phyloP scores from a whole-genome alignment of 2,113 vertebrate species.

The Cisticola juncidis region DNA sequence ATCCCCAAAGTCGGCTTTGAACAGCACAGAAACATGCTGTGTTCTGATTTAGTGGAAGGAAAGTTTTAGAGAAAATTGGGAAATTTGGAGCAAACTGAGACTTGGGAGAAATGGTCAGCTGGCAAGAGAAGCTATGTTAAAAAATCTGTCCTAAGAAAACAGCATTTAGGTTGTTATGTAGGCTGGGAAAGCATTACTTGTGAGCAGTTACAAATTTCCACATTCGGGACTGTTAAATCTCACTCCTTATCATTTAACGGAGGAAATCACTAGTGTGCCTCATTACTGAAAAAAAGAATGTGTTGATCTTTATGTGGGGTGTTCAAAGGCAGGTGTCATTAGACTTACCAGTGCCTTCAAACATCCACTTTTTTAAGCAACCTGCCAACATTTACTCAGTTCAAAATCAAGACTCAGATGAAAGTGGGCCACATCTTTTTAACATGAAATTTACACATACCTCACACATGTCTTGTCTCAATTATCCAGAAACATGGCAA shows the following conservation, averaged over 20 bases:
- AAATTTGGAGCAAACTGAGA: constrained; percentile 5
- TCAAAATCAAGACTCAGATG: neutral
- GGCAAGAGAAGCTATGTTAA: neutral
- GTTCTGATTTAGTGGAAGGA: constrained; percentile 3
- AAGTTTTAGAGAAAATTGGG: constrained; percentile 23
- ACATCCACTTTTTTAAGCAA: neutral
- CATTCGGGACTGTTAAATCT: neutral
- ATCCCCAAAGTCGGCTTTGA: neutral
- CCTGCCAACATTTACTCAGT: neutral
- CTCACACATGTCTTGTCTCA: fast-evolving
- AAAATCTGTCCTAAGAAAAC: neutral
- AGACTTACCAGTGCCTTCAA: neutral
- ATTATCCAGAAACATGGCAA: neutral
- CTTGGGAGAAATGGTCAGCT: neutral
- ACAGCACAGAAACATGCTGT: neutral
- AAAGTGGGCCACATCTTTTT: neutral
- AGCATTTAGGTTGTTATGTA: neutral
- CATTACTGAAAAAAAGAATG: neutral
- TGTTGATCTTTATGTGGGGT: neutral
- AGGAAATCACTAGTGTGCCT: neutral
- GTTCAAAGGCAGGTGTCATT: neutral
- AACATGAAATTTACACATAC: neutral
- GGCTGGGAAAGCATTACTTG: neutral
- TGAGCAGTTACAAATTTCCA: neutral
- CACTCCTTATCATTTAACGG: neutral